These are phyloP conservation scores for Drosophila equinoxialis DNA, from an alignment of 1,140 invertebrate genomes.

Conservation along the genomic window DNA sequence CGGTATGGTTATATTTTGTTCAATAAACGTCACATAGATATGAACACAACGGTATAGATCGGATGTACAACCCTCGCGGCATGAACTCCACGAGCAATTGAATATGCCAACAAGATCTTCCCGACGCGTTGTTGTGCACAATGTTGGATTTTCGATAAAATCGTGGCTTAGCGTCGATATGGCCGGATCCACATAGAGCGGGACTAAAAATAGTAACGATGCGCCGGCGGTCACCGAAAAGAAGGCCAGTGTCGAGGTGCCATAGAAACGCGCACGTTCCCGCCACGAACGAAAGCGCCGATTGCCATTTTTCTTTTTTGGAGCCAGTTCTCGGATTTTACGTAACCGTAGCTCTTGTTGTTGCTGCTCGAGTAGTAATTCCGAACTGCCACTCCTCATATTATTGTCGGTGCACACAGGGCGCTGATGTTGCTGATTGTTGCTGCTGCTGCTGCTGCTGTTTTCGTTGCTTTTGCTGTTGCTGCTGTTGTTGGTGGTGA, in stretches of 20 bases:
- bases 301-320: slow-evolving; percentile 84
- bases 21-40: slow-evolving; percentile 90
- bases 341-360: slow-evolving; percentile 88
- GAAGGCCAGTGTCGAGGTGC: slow-evolving; percentile 90
- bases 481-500: slow-evolving; percentile 9
- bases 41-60: slow-evolving; percentile 93
- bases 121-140: slow-evolving; percentile 89
- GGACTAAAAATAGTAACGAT: slow-evolving; percentile 92
- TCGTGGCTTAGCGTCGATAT: slow-evolving; percentile 93
- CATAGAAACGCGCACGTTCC: slow-evolving; percentile 90
- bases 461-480: slow-evolving; percentile 32
- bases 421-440: slow-evolving; percentile 75
- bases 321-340: slow-evolving; percentile 87
- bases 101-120: slow-evolving; percentile 90
- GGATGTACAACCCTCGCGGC: slow-evolving; percentile 93
- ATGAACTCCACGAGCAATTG: slow-evolving; percentile 94
- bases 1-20: slow-evolving; percentile 81
- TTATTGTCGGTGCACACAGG: slow-evolving; percentile 84
- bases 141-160: slow-evolving; percentile 90
- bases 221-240: slow-evolving; percentile 91
- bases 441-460: slow-evolving; percentile 56
- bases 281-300: slow-evolving; percentile 87
- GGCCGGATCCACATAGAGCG: slow-evolving; percentile 94
- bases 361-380: slow-evolving; percentile 90
- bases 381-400: slow-evolving; percentile 94